Conservation (phyloP, 2,888 invertebrate genomes). For the Temnothorax unifasciatus region DNA sequence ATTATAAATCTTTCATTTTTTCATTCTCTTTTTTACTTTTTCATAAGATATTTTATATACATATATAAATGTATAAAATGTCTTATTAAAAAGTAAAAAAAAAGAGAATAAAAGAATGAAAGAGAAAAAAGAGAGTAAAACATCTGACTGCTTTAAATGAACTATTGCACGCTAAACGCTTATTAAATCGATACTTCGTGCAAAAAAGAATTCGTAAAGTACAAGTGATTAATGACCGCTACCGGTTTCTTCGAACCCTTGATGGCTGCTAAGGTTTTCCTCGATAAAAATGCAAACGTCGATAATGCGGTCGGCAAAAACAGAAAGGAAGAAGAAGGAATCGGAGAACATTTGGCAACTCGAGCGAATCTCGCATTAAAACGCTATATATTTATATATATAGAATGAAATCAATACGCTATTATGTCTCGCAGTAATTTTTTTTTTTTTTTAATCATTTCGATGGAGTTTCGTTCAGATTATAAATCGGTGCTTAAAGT, state of each 20-base stretch:
- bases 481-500: not conserved
- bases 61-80: too few species aligned
- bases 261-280: not conserved
- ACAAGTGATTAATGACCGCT: slow-evolving; percentile 25
- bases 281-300: slow-evolving; percentile 46
- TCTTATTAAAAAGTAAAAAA: too few species aligned
- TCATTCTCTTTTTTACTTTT: too few species aligned
- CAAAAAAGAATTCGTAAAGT: slow-evolving; percentile 18
- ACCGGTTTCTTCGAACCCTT: not conserved
- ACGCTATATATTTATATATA: not conserved
- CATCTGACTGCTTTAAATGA: not conserved
- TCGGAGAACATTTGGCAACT: not conserved
- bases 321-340: not conserved
- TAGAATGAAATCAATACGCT: not conserved
- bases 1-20: too few species aligned
- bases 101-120: not conserved
- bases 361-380: not conserved
- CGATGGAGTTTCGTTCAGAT: not conserved
- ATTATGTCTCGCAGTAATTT: not conserved
- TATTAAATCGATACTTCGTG: slow-evolving; percentile 20
- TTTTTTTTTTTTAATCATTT: not conserved
- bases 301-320: slow-evolving; percentile 34
- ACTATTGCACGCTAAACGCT: not conserved
- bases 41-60: too few species aligned
- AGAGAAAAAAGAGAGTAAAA: not conserved